A percentile compares a stretch with the other conserved stretches of the same genome.
Conservation (phyloP, 2,888 invertebrate species). For the Hydrotaea cyrtoneurina region DNA sequence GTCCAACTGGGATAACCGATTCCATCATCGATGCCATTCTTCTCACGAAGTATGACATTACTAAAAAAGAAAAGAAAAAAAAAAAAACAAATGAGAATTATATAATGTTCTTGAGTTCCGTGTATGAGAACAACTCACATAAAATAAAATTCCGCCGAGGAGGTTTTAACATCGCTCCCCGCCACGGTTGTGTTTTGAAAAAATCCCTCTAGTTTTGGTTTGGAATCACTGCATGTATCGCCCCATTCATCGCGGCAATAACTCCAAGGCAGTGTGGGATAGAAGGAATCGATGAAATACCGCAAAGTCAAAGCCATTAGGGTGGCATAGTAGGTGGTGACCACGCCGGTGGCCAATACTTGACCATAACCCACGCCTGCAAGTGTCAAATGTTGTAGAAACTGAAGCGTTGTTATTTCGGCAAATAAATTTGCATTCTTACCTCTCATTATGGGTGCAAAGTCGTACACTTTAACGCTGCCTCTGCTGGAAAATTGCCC, state of each 20-base stretch:
- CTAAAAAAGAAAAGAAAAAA: slow-evolving; percentile 74
- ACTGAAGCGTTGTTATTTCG: too few relatives aligned
- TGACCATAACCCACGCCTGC: slow-evolving; percentile 84
- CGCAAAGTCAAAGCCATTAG: slow-evolving; percentile 85
- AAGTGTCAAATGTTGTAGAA: slow-evolving; percentile 5
- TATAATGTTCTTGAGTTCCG: background rate
- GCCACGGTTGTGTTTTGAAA: slow-evolving; percentile 53
- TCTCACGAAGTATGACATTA: slow-evolving; percentile 82
- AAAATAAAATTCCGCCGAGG: slow-evolving; percentile 81
- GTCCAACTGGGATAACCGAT: slow-evolving; percentile 83
- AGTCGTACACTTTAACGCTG: slow-evolving; percentile 85
- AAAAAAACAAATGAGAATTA: background rate
- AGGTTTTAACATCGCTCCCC: slow-evolving; percentile 69
- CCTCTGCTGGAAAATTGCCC: slow-evolving; percentile 88
- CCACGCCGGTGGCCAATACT: slow-evolving; percentile 82
- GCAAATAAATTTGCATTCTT: slow-evolving; percentile 56
- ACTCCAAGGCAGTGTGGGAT: slow-evolving; percentile 84
- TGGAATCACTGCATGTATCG: slow-evolving; percentile 76
- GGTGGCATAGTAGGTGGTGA: slow-evolving; percentile 85
- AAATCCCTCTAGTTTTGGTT: slow-evolving; percentile 60
- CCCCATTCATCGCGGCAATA: slow-evolving; percentile 83
- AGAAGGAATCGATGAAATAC: slow-evolving; percentile 85
- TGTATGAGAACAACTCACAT: slow-evolving; percentile 74
- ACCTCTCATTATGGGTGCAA: slow-evolving; percentile 87
- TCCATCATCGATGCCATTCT: slow-evolving; percentile 82